Percentiles rank a stretch among this genome's conserved stretches.
phyloP scores from a whole-genome alignment of 2,888 invertebrate species.

The Tenthredo livida region DNA sequence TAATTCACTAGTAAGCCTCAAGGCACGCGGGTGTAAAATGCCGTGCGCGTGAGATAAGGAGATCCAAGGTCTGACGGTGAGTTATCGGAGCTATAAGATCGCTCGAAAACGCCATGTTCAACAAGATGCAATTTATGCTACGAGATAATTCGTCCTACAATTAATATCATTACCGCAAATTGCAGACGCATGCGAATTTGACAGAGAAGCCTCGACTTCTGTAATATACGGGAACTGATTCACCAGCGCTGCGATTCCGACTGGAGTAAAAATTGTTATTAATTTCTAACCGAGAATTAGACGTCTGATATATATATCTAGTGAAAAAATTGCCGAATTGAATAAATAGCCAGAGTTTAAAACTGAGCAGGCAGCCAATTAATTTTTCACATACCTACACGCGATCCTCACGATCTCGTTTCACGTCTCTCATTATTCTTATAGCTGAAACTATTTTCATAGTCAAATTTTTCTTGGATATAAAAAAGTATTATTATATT shows the following conservation, averaged over 20 bases:
- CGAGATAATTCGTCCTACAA: too few species aligned
- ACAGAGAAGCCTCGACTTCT: background rate
- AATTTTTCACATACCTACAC: constrained; percentile 16
- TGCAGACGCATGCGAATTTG: background rate
- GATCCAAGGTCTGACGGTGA: background rate
- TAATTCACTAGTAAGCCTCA: background rate
- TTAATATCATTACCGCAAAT: too few species aligned
- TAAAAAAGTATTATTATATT: background rate
- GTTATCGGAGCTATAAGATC: background rate
- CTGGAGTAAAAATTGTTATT: background rate
- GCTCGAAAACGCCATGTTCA: too few species aligned
- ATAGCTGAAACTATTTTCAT: too few species aligned
- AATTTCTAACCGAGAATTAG: background rate
- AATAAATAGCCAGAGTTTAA: constrained; percentile 12
- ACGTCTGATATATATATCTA: background rate
- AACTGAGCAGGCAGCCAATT: background rate
- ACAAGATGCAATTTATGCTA: too few species aligned
- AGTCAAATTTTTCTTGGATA: background rate
- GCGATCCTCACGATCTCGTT: background rate
- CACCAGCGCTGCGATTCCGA: background rate
- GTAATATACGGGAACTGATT: background rate
- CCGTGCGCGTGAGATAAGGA: background rate
- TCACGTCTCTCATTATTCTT: background rate
- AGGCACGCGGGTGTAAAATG: background rate
- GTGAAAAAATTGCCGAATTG: background rate